A percentile compares a stretch with the other conserved stretches of the same genome.
phyloP scores from a whole-genome alignment of 1,140 invertebrate species.

The Heterodera carotae region DNA sequence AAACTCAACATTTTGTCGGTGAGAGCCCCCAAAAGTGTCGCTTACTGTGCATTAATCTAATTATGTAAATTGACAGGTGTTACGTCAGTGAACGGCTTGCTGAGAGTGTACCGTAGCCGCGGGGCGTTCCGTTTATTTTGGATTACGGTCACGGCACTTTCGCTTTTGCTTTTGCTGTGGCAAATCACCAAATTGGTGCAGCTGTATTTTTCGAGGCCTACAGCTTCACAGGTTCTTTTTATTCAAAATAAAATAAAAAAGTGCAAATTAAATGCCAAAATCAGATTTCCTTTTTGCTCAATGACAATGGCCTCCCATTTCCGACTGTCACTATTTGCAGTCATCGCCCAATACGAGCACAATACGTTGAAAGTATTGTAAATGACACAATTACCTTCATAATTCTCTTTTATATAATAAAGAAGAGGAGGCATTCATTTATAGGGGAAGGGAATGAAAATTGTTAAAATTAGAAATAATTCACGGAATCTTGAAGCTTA shows the following conservation, averaged over 20 bases:
- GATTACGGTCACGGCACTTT: slow-evolving; percentile 49
- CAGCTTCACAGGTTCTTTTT: slow-evolving; percentile 55
- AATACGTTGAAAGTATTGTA: slow-evolving; percentile 47
- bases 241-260: not conserved
- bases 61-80: slow-evolving; percentile 50
- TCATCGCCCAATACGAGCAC: slow-evolving; percentile 54
- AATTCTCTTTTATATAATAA: too few species aligned
- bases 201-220: slow-evolving; percentile 51
- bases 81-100: slow-evolving; percentile 57
- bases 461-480: too few species aligned
- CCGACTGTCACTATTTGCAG: slow-evolving; percentile 59
- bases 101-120: slow-evolving; percentile 58
- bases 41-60: slow-evolving; percentile 1
- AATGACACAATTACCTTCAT: slow-evolving; percentile 3
- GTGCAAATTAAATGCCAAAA: slow-evolving; percentile 11
- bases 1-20: slow-evolving; percentile 63
- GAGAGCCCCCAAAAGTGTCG: not conserved
- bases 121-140: slow-evolving; percentile 48
- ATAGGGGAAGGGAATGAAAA: too few species aligned
- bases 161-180: slow-evolving; percentile 45
- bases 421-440: too few species aligned
- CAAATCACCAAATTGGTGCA: slow-evolving; percentile 48
- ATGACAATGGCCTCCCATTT: slow-evolving; percentile 57
- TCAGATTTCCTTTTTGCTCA: slow-evolving; percentile 41
- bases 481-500: too few species aligned